Conservation (phyloP, 2,113 vertebrate species). For the Octodon degus region DNA sequence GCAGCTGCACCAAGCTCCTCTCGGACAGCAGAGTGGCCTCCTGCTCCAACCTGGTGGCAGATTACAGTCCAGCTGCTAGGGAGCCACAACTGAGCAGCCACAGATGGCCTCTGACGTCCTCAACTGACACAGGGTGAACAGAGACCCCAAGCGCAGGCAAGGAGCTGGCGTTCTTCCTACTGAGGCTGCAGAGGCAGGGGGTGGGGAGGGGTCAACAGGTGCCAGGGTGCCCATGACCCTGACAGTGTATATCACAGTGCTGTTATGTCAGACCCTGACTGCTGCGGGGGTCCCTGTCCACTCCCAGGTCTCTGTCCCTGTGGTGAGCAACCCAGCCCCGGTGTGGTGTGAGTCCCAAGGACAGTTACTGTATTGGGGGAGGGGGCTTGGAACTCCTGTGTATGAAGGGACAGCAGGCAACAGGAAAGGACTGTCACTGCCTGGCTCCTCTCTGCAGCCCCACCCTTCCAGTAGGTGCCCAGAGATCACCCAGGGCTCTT, state of each 20-base stretch:
- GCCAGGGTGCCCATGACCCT: background rate
- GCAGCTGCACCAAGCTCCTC: background rate
- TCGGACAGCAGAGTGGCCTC: background rate
- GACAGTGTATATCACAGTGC: background rate
- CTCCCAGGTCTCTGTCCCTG: background rate
- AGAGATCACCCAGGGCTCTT: background rate
- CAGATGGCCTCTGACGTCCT: background rate
- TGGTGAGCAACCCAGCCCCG: background rate
- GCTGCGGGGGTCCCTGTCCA: background rate
- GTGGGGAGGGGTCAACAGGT: background rate
- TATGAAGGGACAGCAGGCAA: background rate
- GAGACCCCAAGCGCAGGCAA: background rate
- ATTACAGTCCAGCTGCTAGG: background rate
- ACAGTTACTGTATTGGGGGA: background rate
- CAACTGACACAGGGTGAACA: background rate
- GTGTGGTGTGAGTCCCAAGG: background rate
- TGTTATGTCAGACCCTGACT: background rate
- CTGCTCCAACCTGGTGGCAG: background rate
- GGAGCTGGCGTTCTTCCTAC: background rate
- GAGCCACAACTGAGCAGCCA: background rate
- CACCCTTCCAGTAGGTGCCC: background rate
- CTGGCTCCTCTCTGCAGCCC: accelerated
- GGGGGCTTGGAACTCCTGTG: background rate
- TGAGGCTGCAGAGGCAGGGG: background rate
- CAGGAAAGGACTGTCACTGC: background rate